phyloP scores from a whole-genome alignment of 2,113 vertebrate species.

The Tauraco erythrolophus region DNA sequence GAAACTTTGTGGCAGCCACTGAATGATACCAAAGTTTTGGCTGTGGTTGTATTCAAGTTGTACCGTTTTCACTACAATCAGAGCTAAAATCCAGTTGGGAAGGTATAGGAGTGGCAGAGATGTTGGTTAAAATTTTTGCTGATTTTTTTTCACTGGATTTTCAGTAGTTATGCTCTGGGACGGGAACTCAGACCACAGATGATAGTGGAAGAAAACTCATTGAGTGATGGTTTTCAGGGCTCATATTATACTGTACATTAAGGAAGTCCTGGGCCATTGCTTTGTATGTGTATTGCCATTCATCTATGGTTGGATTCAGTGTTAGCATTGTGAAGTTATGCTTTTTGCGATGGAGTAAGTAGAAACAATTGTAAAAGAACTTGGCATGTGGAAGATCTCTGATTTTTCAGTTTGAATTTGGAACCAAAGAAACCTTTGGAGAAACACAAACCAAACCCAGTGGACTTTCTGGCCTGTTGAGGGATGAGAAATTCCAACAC shows the following conservation, averaged over 20 bases:
- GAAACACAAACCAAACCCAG: neutral
- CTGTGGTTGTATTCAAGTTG: neutral
- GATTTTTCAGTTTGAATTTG: neutral
- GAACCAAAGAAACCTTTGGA: neutral
- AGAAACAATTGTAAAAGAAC: neutral
- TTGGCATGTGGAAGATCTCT: neutral
- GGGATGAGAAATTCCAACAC: neutral
- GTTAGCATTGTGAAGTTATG: neutral
- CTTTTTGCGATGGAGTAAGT: neutral
- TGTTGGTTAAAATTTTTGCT: neutral
- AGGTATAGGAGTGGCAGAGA: neutral
- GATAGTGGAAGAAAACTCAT: neutral
- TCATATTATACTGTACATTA: rapidly evolving
- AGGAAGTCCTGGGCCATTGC: neutral
- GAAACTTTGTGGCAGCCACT: neutral
- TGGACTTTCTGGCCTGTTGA: neutral
- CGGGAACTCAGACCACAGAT: neutral
- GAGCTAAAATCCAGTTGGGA: neutral
- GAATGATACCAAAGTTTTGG: neutral
- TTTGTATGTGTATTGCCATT: neutral
- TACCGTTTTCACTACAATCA: neutral
- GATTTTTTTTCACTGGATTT: neutral
- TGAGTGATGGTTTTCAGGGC: neutral
- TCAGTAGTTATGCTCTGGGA: neutral
- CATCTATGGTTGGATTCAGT: neutral